A percentile compares a stretch with the other conserved stretches of the same genome.
These are phyloP conservation scores for Hydractinia symbiolongicarpus DNA, from an alignment of 30 jellyfish, hydroid and myxozoan genomes.

Conservation along the genomic window DNA sequence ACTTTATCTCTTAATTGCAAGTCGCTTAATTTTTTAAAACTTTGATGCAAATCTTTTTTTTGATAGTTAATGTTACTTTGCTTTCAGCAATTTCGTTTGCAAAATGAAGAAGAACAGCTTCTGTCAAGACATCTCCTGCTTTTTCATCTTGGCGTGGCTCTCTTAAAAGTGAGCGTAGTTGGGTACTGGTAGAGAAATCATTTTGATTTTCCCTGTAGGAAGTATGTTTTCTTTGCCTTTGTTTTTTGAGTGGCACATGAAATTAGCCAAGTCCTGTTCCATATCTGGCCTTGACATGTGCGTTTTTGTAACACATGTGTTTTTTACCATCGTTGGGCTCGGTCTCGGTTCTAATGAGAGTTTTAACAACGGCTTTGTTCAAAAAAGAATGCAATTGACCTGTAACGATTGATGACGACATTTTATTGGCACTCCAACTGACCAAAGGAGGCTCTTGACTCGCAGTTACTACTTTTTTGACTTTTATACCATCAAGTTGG, in stretches of 20 bases:
- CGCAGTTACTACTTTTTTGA: background rate
- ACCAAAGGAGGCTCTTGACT: background rate
- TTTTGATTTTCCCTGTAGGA: background rate
- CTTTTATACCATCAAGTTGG: background rate
- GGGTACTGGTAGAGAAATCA: background rate
- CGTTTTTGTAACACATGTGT: background rate
- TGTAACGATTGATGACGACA: background rate
- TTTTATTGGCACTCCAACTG: background rate
- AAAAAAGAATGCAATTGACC: background rate
- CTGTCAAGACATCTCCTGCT: background rate
- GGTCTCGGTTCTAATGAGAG: background rate
- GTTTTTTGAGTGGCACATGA: conserved; percentile 1
- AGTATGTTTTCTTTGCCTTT: background rate
- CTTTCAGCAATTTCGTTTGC: background rate
- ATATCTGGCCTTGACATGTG: background rate
- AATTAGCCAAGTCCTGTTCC: background rate
- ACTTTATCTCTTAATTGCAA: background rate
- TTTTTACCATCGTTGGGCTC: background rate
- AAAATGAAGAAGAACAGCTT: background rate
- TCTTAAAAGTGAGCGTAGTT: background rate
- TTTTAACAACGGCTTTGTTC: background rate
- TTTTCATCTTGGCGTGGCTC: background rate
- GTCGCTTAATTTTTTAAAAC: background rate
- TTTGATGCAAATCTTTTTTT: background rate
- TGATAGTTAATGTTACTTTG: background rate